phyloP scores from a whole-genome alignment of 2,888 invertebrate species.

The Leptopilina myrica region DNA sequence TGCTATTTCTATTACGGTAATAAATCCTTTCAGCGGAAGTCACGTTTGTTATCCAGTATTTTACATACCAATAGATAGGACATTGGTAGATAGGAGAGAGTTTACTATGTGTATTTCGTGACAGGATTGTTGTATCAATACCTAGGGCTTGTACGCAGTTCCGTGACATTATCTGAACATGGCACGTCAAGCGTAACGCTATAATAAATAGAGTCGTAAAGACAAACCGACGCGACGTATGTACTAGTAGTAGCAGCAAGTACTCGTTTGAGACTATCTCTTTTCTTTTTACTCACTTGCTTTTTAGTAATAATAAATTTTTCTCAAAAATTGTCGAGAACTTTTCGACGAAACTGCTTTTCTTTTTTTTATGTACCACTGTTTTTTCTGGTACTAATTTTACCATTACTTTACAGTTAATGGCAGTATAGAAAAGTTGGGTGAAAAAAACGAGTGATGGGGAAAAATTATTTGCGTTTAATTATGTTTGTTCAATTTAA shows the following conservation, averaged over 20 bases:
- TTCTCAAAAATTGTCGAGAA: not conserved
- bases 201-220: constrained; percentile 34
- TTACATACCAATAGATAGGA: constrained; percentile 31
- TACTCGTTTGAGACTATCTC: constrained; percentile 11
- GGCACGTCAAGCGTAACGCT: constrained; percentile 27
- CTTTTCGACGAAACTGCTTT: too few species aligned
- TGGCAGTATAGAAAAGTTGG: too few species aligned
- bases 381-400: too few species aligned
- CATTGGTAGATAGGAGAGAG: constrained; percentile 18
- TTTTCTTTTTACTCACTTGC: not conserved
- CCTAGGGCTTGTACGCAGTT: not conserved
- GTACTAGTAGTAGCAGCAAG: not conserved
- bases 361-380: too few species aligned
- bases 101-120: constrained; percentile 8
- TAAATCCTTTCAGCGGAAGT: constrained; percentile 17
- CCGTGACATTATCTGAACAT: constrained; percentile 30
- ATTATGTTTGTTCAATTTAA: too few species aligned
- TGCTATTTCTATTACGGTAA: constrained; percentile 15
- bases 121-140: constrained; percentile 20
- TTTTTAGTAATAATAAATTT: not conserved
- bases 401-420: too few species aligned
- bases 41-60: constrained; percentile 32
- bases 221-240: constrained; percentile 29
- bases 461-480: too few species aligned
- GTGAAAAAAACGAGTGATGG: too few species aligned